Evolutionary conservation across 1,140 invertebrate genomes (phyloP).

Genomic region (Brachionus rubens): DNA sequence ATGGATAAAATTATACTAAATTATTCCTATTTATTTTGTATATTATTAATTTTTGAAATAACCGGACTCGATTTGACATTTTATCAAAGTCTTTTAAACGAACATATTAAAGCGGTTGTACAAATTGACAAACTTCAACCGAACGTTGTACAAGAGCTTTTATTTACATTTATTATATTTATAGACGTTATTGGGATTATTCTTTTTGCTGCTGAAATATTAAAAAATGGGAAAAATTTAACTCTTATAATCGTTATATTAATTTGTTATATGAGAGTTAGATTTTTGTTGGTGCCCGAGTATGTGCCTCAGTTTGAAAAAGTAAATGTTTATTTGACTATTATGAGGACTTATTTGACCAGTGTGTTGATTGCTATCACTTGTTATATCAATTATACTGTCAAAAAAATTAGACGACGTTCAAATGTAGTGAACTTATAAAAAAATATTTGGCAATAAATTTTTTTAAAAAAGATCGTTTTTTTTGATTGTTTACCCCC

Average conservation of each 20-base stretch:
- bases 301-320: neutral
- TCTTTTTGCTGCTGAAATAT: neutral
- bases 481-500: no score
- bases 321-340: neutral
- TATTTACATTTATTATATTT: neutral
- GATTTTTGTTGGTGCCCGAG: neutral
- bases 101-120: neutral
- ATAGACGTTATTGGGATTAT: neutral
- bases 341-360: constrained; percentile 8
- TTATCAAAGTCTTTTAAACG: neutral
- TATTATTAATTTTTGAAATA: constrained; percentile 16
- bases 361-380: no score
- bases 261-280: neutral
- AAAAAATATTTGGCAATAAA: no score
- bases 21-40: constrained; percentile 23
- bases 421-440: no score
- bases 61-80: neutral
- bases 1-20: constrained; percentile 23
- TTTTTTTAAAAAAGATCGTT: no score
- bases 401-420: no score
- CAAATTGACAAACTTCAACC: neutral
- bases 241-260: neutral
- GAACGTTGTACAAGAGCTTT: neutral
- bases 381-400: no score
- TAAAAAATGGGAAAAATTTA: neutral